These are phyloP conservation scores for Pitangus sulphuratus DNA, from an alignment of 2,797 vertebrate genomes.

Conservation along the genomic window DNA sequence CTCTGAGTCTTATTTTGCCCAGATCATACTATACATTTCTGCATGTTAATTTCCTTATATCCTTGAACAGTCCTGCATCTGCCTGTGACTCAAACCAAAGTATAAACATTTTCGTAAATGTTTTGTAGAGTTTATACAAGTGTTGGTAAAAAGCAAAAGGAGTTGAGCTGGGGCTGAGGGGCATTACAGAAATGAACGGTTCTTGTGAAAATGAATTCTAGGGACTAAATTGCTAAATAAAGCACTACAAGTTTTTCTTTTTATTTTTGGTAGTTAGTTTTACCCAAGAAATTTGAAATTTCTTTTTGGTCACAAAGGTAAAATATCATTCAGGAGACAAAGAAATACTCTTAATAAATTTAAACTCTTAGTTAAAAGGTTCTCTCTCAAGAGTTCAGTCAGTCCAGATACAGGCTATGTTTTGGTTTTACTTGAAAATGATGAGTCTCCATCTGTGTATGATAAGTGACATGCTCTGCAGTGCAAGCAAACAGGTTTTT, in stretches of 20 bases:
- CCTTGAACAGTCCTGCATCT: neutral
- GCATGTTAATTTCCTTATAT: neutral
- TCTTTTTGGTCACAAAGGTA: neutral
- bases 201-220: neutral
- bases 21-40: fast-evolving
- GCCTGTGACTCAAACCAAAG: neutral
- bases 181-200: neutral
- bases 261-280: neutral
- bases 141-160: neutral
- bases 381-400: neutral
- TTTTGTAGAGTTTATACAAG: neutral
- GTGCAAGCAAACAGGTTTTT: fast-evolving
- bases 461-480: neutral
- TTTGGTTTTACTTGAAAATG: neutral
- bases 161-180: fast-evolving
- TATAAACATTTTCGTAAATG: neutral
- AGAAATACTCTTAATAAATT: neutral
- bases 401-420: neutral
- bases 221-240: neutral
- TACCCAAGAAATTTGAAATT: neutral
- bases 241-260: neutral
- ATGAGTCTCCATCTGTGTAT: neutral
- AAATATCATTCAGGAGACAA: neutral
- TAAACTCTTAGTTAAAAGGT: neutral
- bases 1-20: neutral